phyloP scores from a whole-genome alignment of 1,140 invertebrate genomes.

The Hylaeus volcanicus region DNA sequence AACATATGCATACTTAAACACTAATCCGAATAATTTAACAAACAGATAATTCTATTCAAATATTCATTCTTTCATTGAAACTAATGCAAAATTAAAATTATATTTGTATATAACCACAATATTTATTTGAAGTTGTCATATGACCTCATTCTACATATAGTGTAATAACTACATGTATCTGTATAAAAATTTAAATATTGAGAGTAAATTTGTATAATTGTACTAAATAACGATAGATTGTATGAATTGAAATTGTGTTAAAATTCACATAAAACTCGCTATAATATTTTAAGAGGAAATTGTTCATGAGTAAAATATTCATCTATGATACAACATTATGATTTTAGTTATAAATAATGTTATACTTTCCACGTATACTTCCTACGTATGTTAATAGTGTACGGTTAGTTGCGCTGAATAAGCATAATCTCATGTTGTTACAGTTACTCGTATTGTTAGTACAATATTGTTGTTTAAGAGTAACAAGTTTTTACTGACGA shows the following conservation, averaged over 20 bases:
- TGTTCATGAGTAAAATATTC: slow-evolving; percentile 1
- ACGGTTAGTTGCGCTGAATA: background rate
- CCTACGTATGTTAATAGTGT: background rate
- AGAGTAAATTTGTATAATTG: background rate
- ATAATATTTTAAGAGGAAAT: background rate
- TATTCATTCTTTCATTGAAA: background rate
- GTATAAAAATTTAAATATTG: background rate
- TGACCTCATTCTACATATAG: no score
- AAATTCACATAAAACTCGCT: background rate
- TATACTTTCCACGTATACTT: background rate
- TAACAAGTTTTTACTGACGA: background rate
- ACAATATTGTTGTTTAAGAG: background rate
- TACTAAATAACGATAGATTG: background rate
- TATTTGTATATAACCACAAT: background rate
- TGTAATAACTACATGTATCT: background rate
- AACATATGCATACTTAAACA: background rate
- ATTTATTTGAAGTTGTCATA: background rate
- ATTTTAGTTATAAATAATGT: slow-evolving; percentile 1
- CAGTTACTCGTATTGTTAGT: background rate
- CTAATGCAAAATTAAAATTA: background rate
- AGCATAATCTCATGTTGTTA: background rate
- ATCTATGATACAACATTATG: background rate
- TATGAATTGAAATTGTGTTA: background rate
- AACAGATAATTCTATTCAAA: background rate
- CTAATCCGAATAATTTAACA: no score